Percentiles rank a stretch among this genome's conserved stretches.
These are phyloP conservation scores for Fopius arisanus DNA, from an alignment of 1,140 invertebrate species.

Conservation along the genomic window DNA sequence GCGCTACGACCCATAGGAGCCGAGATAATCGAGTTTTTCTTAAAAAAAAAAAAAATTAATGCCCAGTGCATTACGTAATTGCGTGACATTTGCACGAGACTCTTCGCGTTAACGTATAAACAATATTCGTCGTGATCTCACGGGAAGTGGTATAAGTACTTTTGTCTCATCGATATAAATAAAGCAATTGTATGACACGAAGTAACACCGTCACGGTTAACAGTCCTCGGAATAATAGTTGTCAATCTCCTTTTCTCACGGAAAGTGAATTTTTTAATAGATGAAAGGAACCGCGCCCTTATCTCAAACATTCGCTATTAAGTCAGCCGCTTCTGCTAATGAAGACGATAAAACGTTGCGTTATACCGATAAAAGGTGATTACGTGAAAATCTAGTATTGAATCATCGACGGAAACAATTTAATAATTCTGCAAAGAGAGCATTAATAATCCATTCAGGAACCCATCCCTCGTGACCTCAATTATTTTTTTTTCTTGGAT, in stretches of 20 bases:
- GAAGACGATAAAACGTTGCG: background rate
- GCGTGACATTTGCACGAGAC: background rate
- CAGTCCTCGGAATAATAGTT: too few species aligned
- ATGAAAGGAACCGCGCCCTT: background rate
- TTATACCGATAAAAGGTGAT: background rate
- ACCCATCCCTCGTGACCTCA: background rate
- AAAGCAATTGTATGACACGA: background rate
- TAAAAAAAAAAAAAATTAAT: too few species aligned
- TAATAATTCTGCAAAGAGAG: background rate
- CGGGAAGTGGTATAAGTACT: conserved; percentile 10
- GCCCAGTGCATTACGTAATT: background rate
- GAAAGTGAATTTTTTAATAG: background rate
- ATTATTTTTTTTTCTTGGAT: background rate
- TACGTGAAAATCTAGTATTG: background rate
- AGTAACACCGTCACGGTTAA: too few species aligned
- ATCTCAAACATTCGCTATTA: background rate
- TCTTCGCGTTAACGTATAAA: conserved; percentile 11
- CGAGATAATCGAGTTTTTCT: too few species aligned
- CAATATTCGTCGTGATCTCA: conserved; percentile 27
- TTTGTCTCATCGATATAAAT: conserved; percentile 32
- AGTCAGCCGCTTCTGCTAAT: background rate
- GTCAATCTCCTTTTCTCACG: background rate
- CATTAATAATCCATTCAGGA: background rate
- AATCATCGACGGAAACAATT: background rate
- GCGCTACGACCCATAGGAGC: too few species aligned